Conservation (phyloP, 30 jellyfish, hydroid and myxozoan genomes). For the Hydra vulgaris region DNA sequence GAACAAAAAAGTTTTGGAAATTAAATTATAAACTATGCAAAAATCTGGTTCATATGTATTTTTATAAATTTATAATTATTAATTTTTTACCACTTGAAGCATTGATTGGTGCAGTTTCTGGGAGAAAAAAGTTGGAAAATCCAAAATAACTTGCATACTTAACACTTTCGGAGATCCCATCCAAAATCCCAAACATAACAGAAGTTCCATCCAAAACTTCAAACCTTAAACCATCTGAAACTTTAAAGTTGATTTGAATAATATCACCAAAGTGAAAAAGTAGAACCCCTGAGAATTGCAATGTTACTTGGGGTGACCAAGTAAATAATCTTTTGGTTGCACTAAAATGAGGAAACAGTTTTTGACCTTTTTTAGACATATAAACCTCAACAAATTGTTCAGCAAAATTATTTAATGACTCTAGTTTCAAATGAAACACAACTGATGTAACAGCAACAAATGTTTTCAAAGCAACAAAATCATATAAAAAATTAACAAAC, state of each 20-base stretch:
- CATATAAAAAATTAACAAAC: conserved; percentile 5
- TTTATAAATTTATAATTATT: too few relatives aligned
- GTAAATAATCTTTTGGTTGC: not conserved
- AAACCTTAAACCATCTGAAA: not conserved
- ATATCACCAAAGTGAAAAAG: conserved; percentile 6
- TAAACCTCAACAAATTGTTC: conserved; percentile 1
- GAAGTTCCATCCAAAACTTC: conserved; percentile 10
- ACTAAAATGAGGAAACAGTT: conserved; percentile 3
- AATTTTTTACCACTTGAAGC: not conserved
- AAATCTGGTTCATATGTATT: too few relatives aligned
- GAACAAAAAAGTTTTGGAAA: not conserved
- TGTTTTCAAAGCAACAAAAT: conserved; percentile 10
- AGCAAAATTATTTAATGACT: not conserved
- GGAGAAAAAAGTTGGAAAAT: not conserved
- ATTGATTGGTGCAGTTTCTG: not conserved
- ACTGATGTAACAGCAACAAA: conserved; percentile 9
- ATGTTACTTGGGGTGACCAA: not conserved
- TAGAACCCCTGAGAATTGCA: conserved; percentile 15
- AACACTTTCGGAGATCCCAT: not conserved
- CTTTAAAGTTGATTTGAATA: not conserved
- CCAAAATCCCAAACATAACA: not conserved
- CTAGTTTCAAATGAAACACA: not conserved
- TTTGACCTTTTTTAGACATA: not conserved
- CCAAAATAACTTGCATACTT: not conserved
- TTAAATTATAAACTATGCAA: too few relatives aligned